Conservation (phyloP, 2,888 invertebrate species). For the Drosophila meridionalis region DNA sequence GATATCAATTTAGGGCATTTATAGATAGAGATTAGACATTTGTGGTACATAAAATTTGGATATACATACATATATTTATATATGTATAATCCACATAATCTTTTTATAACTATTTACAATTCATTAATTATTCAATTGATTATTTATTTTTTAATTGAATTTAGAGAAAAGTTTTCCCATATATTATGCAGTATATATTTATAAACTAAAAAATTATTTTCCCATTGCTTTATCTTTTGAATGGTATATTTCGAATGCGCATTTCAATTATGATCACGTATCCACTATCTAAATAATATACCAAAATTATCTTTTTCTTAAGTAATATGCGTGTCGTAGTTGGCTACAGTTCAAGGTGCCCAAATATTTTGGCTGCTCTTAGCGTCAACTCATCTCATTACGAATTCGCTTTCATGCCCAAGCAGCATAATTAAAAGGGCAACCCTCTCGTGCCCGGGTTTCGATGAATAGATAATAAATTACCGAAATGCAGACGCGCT, state of each 20-base stretch:
- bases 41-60: not conserved
- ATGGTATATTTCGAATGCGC: not conserved
- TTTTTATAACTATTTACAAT: not conserved
- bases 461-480: constrained; percentile 73
- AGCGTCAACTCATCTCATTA: constrained; percentile 41
- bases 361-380: constrained; percentile 17
- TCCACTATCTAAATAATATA: not conserved
- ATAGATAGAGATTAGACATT: not conserved
- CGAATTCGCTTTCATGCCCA: constrained; percentile 31
- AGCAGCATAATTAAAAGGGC: constrained; percentile 23
- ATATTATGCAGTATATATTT: not conserved
- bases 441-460: constrained; percentile 47
- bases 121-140: not conserved
- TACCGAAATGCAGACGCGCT: constrained; percentile 39
- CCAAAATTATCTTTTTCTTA: not conserved
- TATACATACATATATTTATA: not conserved
- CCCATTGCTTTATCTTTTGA: not conserved
- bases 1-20: not conserved
- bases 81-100: not conserved
- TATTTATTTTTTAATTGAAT: not conserved
- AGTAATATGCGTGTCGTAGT: not conserved
- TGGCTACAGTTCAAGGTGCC: constrained; percentile 6
- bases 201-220: not conserved
- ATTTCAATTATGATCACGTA: not conserved
- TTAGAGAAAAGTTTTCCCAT: not conserved